Percentiles rank a stretch among this genome's conserved stretches.
These are phyloP conservation scores for Cheilosia vernalis DNA, from an alignment of 2,888 invertebrate genomes.

Conservation along the genomic window DNA sequence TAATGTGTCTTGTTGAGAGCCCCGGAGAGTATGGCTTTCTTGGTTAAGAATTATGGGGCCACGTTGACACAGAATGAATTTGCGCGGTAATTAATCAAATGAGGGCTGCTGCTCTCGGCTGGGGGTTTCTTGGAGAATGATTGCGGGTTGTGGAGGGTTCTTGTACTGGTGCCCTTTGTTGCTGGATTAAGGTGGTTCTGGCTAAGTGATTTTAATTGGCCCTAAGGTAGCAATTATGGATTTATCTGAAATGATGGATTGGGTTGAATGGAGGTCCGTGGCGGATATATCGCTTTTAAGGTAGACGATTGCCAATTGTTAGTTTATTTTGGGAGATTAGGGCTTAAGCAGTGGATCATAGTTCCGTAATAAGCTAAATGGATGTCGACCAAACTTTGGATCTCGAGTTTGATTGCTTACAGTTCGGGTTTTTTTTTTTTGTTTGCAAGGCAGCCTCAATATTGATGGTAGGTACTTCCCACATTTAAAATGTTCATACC, in stretches of 20 bases:
- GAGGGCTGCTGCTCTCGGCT: conserved; percentile 35
- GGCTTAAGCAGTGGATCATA: too few species aligned
- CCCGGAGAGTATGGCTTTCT: conserved; percentile 41
- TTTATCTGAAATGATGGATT: conserved; percentile 18
- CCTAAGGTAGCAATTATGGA: conserved; percentile 40
- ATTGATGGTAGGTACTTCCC: too few species aligned
- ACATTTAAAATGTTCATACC: too few species aligned
- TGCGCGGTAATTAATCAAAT: conserved; percentile 73
- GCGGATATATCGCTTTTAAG: too few species aligned
- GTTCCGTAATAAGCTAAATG: too few species aligned
- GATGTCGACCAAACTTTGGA: too few species aligned
- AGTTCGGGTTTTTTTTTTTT: too few species aligned
- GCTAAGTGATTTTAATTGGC: conserved; percentile 62
- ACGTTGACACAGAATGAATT: conserved; percentile 73
- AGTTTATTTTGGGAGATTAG: too few species aligned
- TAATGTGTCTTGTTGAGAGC: conserved; percentile 68
- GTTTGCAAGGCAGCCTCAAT: too few species aligned
- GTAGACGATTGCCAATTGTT: too few species aligned
- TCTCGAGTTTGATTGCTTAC: too few species aligned
- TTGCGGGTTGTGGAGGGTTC: conserved; percentile 36
- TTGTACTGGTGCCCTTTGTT: conserved; percentile 17
- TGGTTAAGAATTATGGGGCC: conserved; percentile 67
- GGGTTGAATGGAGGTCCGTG: background rate
- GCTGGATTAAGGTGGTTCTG: conserved; percentile 20
- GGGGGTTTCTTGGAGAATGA: conserved; percentile 31